A percentile compares a stretch with the other conserved stretches of the same genome.
Conservation (phyloP, 2,113 vertebrate genomes). For the Rhea pennata region DNA sequence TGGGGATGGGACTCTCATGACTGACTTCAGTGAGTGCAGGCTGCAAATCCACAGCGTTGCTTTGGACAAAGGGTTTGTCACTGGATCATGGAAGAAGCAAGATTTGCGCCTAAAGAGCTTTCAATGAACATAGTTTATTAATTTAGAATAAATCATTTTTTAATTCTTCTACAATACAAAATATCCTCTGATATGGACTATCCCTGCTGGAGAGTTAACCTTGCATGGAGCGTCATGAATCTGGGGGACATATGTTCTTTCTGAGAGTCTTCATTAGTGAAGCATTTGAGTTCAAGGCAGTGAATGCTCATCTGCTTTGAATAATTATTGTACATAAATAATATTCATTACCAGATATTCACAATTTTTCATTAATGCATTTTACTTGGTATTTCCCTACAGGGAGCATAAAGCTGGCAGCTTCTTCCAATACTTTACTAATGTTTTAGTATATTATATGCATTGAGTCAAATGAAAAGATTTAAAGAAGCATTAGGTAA, state of each 20-base stretch:
- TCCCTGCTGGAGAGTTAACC: background rate
- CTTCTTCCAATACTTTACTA: constrained; percentile 3
- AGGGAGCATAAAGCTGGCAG: constrained; percentile 30
- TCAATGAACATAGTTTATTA: background rate
- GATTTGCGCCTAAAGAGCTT: background rate
- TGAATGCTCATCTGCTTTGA: constrained; percentile 40
- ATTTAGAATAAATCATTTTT: background rate
- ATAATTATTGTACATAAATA: constrained; percentile 66
- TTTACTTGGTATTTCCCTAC: constrained; percentile 56
- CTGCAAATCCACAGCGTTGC: background rate
- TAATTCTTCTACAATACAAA: background rate
- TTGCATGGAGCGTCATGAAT: background rate
- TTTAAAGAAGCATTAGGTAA: constrained; percentile 30
- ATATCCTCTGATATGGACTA: background rate
- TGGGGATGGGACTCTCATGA: background rate
- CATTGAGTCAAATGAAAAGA: constrained; percentile 5
- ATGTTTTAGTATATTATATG: constrained; percentile 2
- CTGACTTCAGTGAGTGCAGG: background rate
- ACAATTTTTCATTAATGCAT: constrained; percentile 60
- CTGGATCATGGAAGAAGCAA: background rate
- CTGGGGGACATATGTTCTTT: constrained; percentile 23
- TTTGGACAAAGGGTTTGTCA: background rate
- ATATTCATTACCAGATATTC: constrained; percentile 46
- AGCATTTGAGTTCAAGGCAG: constrained; percentile 39
- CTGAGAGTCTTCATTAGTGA: constrained; percentile 47